phyloP scores from a whole-genome alignment of 2,113 vertebrate species.

The Megalops atlanticus region DNA sequence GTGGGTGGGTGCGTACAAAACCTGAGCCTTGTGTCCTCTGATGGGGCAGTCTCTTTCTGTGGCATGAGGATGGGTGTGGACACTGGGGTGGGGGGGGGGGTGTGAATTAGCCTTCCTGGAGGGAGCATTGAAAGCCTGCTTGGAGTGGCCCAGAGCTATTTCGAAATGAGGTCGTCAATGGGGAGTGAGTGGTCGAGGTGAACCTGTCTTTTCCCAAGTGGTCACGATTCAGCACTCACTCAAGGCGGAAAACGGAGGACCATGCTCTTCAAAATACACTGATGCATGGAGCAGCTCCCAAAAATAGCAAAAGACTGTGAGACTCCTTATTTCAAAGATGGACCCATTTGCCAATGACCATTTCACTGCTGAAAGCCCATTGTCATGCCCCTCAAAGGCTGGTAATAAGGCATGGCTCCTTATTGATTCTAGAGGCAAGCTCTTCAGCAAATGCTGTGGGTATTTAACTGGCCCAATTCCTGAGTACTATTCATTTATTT shows the following conservation, averaged over 20 bases:
- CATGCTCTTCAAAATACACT: background rate
- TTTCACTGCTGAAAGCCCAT: background rate
- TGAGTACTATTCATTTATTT: background rate
- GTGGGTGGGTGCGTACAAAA: background rate
- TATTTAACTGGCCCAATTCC: background rate
- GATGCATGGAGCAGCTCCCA: conserved; percentile 2
- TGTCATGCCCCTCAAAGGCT: background rate
- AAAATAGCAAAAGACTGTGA: background rate
- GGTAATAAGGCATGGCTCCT: background rate
- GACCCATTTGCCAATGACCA: background rate
- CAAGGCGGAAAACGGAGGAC: background rate
- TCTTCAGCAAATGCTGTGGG: background rate
- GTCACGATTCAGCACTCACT: background rate
- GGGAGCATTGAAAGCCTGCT: conserved; percentile 1
- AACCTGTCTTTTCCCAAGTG: conserved; percentile 10
- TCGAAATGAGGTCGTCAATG: conserved; percentile 10
- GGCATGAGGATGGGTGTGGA: background rate
- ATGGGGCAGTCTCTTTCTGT: background rate
- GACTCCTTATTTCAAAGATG: background rate
- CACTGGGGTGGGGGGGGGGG: background rate
- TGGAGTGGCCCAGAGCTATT: conserved; percentile 26
- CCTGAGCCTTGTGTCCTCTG: conserved; percentile 8
- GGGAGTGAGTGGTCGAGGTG: background rate
- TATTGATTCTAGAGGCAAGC: background rate
- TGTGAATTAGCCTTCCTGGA: conserved; percentile 19